These are phyloP conservation scores for Heterotilapia buettikoferi DNA, from an alignment of 2,113 vertebrate genomes.

Conservation along the genomic window DNA sequence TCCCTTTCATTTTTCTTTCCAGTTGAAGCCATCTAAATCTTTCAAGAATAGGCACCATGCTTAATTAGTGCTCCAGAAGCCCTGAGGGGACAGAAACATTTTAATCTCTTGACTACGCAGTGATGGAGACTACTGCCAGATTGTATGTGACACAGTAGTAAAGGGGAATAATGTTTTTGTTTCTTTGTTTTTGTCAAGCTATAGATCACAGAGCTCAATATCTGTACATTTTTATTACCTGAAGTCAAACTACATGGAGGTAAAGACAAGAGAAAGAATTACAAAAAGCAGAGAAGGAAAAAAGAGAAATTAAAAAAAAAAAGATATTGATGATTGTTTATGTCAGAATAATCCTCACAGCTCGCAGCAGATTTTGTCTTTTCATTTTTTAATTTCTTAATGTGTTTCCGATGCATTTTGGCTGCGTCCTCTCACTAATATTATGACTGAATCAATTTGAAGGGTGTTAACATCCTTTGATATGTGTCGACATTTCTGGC, in stretches of 20 bases:
- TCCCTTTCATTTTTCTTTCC: neutral
- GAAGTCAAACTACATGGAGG: neutral
- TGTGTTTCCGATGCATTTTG: neutral
- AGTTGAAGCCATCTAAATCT: neutral
- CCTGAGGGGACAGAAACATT: neutral
- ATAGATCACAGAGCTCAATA: neutral
- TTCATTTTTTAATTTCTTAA: neutral
- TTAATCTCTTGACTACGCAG: slow-evolving; percentile 8
- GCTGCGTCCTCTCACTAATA: neutral
- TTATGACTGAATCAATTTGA: neutral
- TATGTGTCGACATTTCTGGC: neutral
- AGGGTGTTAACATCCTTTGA: neutral
- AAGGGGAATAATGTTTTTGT: neutral
- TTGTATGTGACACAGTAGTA: neutral
- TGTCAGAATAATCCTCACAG: neutral
- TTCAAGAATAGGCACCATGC: neutral
- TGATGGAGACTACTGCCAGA: neutral
- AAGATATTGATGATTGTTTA: no score
- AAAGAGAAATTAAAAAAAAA: neutral
- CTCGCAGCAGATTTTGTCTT: neutral
- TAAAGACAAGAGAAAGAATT: neutral
- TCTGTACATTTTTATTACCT: neutral
- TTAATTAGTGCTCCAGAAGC: slow-evolving; percentile 30
- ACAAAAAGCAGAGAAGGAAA: neutral
- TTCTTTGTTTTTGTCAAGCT: neutral